Percentiles rank a stretch among this genome's conserved stretches.
Evolutionary conservation across 2,797 vertebrate genomes (phyloP).

Genomic region (Caiman crocodilus): DNA sequence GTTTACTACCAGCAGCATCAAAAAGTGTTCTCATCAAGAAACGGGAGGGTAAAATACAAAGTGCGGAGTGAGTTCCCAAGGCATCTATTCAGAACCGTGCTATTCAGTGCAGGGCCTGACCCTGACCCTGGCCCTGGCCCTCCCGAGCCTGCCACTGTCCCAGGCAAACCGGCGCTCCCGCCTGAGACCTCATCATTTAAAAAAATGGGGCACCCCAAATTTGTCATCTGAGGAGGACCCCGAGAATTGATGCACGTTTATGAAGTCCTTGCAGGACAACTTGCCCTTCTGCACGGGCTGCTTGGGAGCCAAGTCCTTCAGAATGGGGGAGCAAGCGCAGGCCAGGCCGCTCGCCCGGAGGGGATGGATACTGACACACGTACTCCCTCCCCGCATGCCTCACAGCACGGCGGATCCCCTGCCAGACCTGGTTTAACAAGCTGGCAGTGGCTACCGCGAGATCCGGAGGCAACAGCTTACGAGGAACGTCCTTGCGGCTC

Average conservation of each 20-base stretch:
- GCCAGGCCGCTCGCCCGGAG: background rate
- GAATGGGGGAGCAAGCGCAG: background rate
- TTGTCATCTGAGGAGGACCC: conserved; percentile 5
- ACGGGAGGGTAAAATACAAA: conserved; percentile 51
- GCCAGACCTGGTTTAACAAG: too few species aligned
- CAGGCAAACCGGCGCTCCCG: too few species aligned
- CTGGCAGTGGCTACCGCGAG: too few species aligned
- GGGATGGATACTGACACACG: background rate
- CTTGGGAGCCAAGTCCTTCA: conserved; percentile 20
- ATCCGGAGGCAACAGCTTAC: too few species aligned
- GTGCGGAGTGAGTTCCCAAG: conserved; percentile 72
- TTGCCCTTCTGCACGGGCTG: conserved; percentile 12
- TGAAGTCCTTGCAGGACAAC: background rate
- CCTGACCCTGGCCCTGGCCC: conserved; percentile 25
- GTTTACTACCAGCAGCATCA: background rate
- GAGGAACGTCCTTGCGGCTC: too few species aligned
- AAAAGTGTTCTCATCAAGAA: background rate
- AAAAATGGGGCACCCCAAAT: background rate
- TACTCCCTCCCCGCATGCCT: background rate
- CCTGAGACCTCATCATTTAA: background rate
- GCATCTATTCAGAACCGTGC: conserved; percentile 64
- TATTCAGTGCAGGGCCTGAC: conserved; percentile 41
- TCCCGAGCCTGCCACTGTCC: background rate
- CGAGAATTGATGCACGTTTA: background rate
- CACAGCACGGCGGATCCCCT: background rate